Evolutionary conservation across 2,888 invertebrate genomes (phyloP).

Genomic region (Tubulanus polymorphus): DNA sequence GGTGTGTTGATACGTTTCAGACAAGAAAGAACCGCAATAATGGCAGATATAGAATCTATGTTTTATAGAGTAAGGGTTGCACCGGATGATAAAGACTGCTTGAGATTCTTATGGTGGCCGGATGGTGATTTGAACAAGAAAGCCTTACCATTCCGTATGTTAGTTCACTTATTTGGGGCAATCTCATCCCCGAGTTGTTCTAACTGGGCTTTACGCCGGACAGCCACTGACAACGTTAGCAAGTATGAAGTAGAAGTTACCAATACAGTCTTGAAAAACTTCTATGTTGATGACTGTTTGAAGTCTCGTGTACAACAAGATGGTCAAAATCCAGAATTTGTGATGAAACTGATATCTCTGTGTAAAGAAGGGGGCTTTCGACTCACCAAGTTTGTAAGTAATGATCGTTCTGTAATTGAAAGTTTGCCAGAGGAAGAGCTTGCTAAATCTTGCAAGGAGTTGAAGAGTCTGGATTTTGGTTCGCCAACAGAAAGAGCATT

Average conservation of each 20-base stretch:
- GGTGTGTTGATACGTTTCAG: slow-evolving; percentile 9
- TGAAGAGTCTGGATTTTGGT: background rate
- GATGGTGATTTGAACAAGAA: background rate
- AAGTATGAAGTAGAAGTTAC: slow-evolving; percentile 3
- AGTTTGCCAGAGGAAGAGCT: background rate
- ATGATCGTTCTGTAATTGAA: slow-evolving; percentile 1
- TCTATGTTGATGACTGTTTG: slow-evolving; percentile 19
- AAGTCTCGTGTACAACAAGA: slow-evolving; percentile 10
- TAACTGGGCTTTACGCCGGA: background rate
- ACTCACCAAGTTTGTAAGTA: slow-evolving; percentile 9
- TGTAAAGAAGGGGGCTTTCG: slow-evolving; percentile 10
- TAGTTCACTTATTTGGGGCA: background rate
- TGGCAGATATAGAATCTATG: slow-evolving; percentile 7
- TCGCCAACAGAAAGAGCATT: background rate
- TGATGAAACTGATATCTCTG: slow-evolving; percentile 1
- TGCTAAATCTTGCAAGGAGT: background rate
- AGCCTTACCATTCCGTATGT: slow-evolving; percentile 5
- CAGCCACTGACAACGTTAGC: background rate
- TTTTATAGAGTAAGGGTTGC: slow-evolving; percentile 4
- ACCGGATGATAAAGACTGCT: background rate
- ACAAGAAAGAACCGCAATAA: slow-evolving; percentile 4
- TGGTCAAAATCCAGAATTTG: slow-evolving; percentile 8
- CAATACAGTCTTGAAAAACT: slow-evolving; percentile 13
- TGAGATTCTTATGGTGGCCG: slow-evolving; percentile 6
- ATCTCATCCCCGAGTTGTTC: background rate